Evolutionary conservation across 2,113 vertebrate genomes (phyloP).

Genomic region (Leptobrachium leishanense): DNA sequence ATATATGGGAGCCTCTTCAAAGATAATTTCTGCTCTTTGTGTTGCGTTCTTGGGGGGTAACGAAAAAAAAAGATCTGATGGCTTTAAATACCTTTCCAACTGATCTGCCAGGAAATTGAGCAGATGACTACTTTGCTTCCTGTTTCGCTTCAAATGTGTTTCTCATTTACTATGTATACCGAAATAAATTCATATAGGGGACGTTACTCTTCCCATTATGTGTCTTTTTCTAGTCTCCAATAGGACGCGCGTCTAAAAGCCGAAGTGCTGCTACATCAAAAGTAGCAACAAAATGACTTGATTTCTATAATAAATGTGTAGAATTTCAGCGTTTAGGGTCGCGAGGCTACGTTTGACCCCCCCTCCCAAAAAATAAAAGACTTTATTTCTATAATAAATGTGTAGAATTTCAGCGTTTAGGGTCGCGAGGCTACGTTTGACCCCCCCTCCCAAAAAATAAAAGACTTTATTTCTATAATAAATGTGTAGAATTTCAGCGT

Average conservation of each 20-base stretch:
- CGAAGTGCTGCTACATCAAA: background rate
- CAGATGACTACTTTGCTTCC: constrained; percentile 65
- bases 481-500: no score
- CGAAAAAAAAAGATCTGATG: constrained; percentile 43
- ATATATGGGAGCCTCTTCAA: constrained; percentile 19
- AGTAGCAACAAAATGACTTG: no score
- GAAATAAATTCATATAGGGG: constrained; percentile 51
- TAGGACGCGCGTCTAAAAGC: background rate
- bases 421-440: no score
- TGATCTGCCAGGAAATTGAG: constrained; percentile 64
- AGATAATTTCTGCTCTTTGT: background rate
- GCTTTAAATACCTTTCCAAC: constrained; percentile 64
- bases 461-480: no score
- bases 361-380: no score
- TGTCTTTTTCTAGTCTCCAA: constrained; percentile 22
- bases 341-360: no score
- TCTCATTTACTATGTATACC: constrained; percentile 53
- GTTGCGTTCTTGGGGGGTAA: constrained; percentile 6
- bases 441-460: no score
- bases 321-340: no score
- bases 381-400: no score
- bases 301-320: no score
- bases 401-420: no score
- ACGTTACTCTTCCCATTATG: background rate
- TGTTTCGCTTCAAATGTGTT: constrained; percentile 60